These are phyloP conservation scores for Panthera tigris DNA, from an alignment of 2,113 vertebrate genomes.

Conservation along the genomic window DNA sequence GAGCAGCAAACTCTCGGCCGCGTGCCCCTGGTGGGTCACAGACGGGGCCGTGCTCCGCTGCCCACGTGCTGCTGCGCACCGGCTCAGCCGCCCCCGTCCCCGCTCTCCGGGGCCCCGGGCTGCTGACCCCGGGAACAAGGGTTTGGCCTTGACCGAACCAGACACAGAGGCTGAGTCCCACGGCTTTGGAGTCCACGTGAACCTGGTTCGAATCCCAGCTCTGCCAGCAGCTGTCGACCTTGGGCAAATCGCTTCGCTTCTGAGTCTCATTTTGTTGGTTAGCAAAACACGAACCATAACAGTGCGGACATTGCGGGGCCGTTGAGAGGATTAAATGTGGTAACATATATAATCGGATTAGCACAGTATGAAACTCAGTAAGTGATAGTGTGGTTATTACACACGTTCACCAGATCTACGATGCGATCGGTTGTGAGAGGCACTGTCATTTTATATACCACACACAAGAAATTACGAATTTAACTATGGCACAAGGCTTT, in stretches of 20 bases:
- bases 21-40: fast-evolving
- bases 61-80: too few relatives aligned
- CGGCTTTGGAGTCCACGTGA: background rate
- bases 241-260: background rate
- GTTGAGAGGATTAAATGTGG: background rate
- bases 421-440: background rate
- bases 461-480: background rate
- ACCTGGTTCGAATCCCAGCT: background rate
- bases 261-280: background rate
- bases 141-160: background rate
- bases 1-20: background rate
- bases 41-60: too few relatives aligned
- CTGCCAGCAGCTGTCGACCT: background rate
- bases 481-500: background rate
- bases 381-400: background rate
- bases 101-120: too few relatives aligned
- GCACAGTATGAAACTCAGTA: background rate
- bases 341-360: too few relatives aligned
- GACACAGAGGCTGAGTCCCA: background rate
- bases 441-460: background rate
- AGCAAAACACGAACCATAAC: background rate
- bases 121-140: background rate
- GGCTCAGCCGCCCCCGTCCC: background rate
- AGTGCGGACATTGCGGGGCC: background rate
- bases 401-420: background rate